A percentile compares a stretch with the other conserved stretches of the same genome.
Evolutionary conservation across 1,140 invertebrate genomes (phyloP).

Genomic region (Streblospio benedicti): DNA sequence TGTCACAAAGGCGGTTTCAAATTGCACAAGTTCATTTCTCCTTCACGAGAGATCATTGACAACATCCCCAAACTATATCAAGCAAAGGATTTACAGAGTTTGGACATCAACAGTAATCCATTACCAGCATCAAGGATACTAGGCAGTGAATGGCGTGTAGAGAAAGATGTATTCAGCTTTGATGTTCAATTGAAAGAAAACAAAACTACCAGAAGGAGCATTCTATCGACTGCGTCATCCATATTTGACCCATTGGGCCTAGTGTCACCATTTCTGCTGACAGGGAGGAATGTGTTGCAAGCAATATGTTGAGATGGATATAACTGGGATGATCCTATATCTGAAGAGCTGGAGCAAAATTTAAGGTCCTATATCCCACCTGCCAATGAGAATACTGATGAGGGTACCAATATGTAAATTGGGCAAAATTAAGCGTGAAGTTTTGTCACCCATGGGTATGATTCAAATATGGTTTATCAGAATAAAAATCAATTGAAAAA

Average conservation of each 20-base stretch:
- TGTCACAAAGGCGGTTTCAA: conserved; percentile 11
- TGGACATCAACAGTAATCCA: not conserved
- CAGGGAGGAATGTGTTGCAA: conserved; percentile 13
- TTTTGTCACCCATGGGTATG: too few relatives aligned
- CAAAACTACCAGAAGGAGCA: conserved; percentile 3
- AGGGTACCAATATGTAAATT: too few relatives aligned
- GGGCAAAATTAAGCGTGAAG: too few relatives aligned
- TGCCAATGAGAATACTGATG: too few relatives aligned
- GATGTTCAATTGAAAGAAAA: conserved; percentile 1
- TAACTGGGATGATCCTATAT: conserved; percentile 18
- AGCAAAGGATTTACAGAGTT: not conserved
- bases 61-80: not conserved
- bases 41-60: not conserved
- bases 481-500: too few relatives aligned
- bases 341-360: not conserved
- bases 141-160: not conserved
- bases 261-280: conserved; percentile 6
- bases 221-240: conserved; percentile 5
- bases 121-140: conserved; percentile 4
- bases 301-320: conserved; percentile 14
- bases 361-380: too few relatives aligned
- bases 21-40: conserved; percentile 2
- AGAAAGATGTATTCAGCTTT: conserved; percentile 3
- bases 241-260: conserved; percentile 26
- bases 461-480: too few relatives aligned